A percentile compares a stretch with the other conserved stretches of the same genome.
phyloP scores from a whole-genome alignment of 2,113 vertebrate species.

The Panthera leo region DNA sequence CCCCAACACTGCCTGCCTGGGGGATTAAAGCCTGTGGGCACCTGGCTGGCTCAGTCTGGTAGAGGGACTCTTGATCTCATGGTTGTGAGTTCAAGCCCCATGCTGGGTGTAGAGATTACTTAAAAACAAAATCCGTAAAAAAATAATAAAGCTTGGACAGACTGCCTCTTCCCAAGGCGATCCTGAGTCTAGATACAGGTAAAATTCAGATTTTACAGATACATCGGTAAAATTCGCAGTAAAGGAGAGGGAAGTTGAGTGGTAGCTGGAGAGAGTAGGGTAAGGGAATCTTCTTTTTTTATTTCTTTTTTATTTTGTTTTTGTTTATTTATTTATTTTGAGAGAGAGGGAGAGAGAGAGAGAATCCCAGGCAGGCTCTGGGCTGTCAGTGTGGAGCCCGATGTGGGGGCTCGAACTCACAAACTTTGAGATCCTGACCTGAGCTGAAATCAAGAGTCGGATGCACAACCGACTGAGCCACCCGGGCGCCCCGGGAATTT shows the following conservation, averaged over 20 bases:
- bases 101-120: neutral
- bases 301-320: too few relatives aligned
- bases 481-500: too few relatives aligned
- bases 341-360: too few relatives aligned
- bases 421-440: too few relatives aligned
- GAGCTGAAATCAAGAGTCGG: too few relatives aligned
- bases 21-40: neutral
- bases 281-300: neutral
- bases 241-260: neutral
- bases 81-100: neutral
- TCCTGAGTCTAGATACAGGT: neutral
- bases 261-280: neutral
- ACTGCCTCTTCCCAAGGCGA: neutral
- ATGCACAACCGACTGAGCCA: too few relatives aligned
- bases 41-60: neutral
- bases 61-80: neutral
- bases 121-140: neutral
- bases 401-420: too few relatives aligned
- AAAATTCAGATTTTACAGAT: too few relatives aligned
- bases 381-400: too few relatives aligned
- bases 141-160: neutral
- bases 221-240: neutral
- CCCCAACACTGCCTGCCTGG: rapidly evolving
- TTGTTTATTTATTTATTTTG: too few relatives aligned
- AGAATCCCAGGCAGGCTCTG: too few relatives aligned